phyloP scores from a whole-genome alignment of 2,888 invertebrate species.

The Trachelus stipa region DNA sequence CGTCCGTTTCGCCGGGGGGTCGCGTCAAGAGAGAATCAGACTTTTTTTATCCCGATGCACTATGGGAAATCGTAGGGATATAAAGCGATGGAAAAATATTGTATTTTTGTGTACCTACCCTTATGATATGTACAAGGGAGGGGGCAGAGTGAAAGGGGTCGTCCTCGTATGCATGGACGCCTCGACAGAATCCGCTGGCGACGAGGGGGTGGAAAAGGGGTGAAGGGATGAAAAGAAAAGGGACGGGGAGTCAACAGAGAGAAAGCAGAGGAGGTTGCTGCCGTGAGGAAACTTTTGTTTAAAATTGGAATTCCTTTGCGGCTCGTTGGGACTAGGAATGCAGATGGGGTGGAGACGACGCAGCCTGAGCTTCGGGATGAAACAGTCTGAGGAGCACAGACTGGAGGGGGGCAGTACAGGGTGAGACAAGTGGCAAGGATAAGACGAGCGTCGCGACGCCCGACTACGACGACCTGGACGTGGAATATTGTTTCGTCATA shows the following conservation, averaged over 20 bases:
- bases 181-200: conserved; percentile 40
- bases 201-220: not conserved
- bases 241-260: conserved; percentile 23
- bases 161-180: conserved; percentile 45
- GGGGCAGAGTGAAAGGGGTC: conserved; percentile 6
- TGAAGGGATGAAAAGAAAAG: conserved; percentile 5
- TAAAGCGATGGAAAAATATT: not conserved
- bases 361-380: conserved; percentile 21
- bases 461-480: conserved; percentile 7
- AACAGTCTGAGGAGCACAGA: not conserved
- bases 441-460: conserved; percentile 4
- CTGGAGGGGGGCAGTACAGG: conserved; percentile 15
- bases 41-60: not conserved
- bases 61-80: not conserved
- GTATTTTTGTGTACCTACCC: not conserved
- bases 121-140: not conserved
- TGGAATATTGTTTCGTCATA: conserved; percentile 53
- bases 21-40: not conserved
- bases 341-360: conserved; percentile 55
- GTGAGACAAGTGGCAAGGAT: conserved; percentile 28
- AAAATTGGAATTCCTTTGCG: conserved; percentile 63
- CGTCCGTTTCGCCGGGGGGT: not conserved
- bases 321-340: conserved; percentile 61
- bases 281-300: conserved; percentile 61
- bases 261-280: conserved; percentile 44